A percentile compares a stretch with the other conserved stretches of the same genome.
Conservation (phyloP, 1,140 invertebrate genomes). For the Dreissena rostriformis region DNA sequence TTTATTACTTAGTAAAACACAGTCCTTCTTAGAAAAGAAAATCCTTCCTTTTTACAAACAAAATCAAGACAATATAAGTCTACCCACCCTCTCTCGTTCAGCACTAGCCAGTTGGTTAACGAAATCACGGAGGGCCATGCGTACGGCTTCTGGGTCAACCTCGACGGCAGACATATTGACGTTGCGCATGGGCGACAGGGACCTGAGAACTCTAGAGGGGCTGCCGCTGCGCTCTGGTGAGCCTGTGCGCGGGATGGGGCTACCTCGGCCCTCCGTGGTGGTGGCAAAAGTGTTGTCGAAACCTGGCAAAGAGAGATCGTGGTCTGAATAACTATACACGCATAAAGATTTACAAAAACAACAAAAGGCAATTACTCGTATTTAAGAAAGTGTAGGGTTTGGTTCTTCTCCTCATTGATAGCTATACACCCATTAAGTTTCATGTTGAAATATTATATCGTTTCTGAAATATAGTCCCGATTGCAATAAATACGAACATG, state of each 20-base stretch:
- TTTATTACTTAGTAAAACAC: too few species aligned
- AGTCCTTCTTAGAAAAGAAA: too few species aligned
- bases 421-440: too few species aligned
- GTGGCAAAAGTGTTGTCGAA: constrained; percentile 81
- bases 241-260: constrained; percentile 79
- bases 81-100: constrained; percentile 89
- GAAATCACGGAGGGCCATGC: constrained; percentile 91
- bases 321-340: neutral
- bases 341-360: too few species aligned
- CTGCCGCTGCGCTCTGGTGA: constrained; percentile 75
- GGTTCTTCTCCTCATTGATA: too few species aligned
- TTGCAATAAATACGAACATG: too few species aligned
- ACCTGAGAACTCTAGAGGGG: constrained; percentile 63
- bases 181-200: constrained; percentile 68
- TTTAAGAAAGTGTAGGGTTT: too few species aligned
- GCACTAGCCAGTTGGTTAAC: constrained; percentile 95
- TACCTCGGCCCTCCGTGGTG: constrained; percentile 79
- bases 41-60: too few species aligned
- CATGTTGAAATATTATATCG: too few species aligned
- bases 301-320: constrained; percentile 64
- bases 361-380: too few species aligned
- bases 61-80: neutral
- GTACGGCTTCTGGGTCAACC: constrained; percentile 92
- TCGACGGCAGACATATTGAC: constrained; percentile 81
- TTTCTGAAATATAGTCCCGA: too few species aligned